Base-by-base conservation (phyloP, 2,888 invertebrate species). In the Papilio elwesi region DNA sequence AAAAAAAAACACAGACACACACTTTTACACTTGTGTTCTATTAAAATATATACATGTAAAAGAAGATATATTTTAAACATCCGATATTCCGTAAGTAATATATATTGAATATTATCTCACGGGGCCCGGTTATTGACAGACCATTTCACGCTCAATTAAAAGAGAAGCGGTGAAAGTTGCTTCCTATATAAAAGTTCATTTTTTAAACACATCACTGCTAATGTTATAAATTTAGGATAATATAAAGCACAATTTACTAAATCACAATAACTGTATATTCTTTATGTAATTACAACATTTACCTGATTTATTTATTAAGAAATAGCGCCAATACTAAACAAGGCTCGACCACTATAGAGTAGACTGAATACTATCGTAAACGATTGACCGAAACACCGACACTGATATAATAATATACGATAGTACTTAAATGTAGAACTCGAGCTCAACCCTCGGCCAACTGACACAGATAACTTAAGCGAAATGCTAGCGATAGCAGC, bases 161-260 rank as follows among this genome's bases (percentile, higher is more conserved):
- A 78, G 76, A 80, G 81, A 76, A 78, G 78, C 80, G 79, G 87
- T 85, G 87, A 88, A 87, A 88, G 87, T 88, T 82, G 81, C 77
- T 79, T 80, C 77, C 79, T 77, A 76, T 76, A 74, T 72, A 70
- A 78, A 52, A 43, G 36, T 68, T 71, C 73, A 67, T 76, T 71
- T 74, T 76, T 64, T 66, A 43, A 49, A 51, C 63, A 71, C 68
- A 73, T 51, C 13, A 49, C 72, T 75, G 26, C 36, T 78, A 74
- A 72, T 72, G 15, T 66, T 53, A 0, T 49, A 59, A 63, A 26
- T 64, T 49, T 63, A 63, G 16, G 26, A 57, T 63, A 68, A 48
- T 63, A 55, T 55, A 68, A 49, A 43, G n/a, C 43, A 64, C 53
- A 73, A 52, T 66, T 70, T 62, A 67, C 15, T 51, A 16, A 47